Evolutionary conservation across 92 coral and sea anemone species (phyloP), one percentile per base, ranked within the genome.

Genomic region (Diadumene lineata): DNA sequence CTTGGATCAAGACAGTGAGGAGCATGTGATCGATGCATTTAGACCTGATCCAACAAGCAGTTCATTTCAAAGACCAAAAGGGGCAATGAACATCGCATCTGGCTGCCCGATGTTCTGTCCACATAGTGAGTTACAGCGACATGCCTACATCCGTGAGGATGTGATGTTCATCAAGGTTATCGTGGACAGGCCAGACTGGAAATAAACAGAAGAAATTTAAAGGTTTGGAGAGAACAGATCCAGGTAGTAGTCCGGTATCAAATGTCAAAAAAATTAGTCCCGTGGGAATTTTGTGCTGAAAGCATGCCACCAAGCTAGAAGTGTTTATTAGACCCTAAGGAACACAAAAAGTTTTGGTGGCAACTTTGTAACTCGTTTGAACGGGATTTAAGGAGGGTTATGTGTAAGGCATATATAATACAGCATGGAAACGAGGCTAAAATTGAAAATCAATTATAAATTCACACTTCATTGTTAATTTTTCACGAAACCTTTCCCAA

Each of bases 41-140:
- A 71, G 89, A 31, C 96, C 96, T 50, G 96, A 90, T 64, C 96
- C 96, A 0, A 81, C 60, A 61, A 90, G 92, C 87, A 88, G 89
- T 15, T 90, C 96, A 23, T 90, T 90, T 80, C 92, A 83, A 63
- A 75, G 60, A 34, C 96, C 92, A 1, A 51, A 83, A 60, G 75
- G 88, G 25, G 96, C 87, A 73, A 76, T 76, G 85, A 90, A 90
- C 69, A 77, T 90, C 69, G 96, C 96, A 21, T 78, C 86, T 11
- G 96, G 96, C 11, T 90, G 96, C 60, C 96, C 89, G 13, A 24
- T 90, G 74, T 90, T 87, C 26, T 80, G 77, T 31, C 85, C 89
- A 0, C 87, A 74, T 25, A 30, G 79, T 16, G 79, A 80, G 30
- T 62, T 90, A 2, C 79, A 81, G 1, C 82, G 71, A 10, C 87